Evolutionary conservation across 2,888 invertebrate genomes (phyloP).

Genomic region (Eumacrocentrus americanus): DNA sequence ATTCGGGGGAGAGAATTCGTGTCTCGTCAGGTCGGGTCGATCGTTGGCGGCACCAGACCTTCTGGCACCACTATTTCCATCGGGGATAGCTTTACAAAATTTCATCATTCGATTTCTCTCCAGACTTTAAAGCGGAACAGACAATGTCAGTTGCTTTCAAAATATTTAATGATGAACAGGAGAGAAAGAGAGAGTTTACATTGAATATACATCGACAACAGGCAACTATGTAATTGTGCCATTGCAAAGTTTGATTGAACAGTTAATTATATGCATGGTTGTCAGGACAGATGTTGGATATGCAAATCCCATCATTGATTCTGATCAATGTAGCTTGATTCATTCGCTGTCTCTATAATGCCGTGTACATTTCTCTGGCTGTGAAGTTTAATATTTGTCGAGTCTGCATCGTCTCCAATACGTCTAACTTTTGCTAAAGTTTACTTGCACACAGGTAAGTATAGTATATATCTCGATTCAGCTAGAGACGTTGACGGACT

Average conservation of each 20-base stretch:
- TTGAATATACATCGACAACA: not conserved
- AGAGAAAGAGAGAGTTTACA: not conserved
- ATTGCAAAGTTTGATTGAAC: conserved; percentile 15
- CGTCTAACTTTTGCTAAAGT: no score
- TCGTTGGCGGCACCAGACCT: conserved; percentile 27
- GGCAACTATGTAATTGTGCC: conserved; percentile 9
- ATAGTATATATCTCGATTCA: no score
- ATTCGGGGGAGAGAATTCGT: not conserved
- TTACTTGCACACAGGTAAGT: no score
- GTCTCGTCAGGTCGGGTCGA: conserved; percentile 19
- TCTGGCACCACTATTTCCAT: conserved; percentile 23
- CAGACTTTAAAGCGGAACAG: no score
- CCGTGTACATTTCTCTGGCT: not conserved
- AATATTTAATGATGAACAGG: conserved; percentile 17
- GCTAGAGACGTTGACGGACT: no score
- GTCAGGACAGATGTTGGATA: conserved; percentile 21
- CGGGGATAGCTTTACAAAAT: not conserved
- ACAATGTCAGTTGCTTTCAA: conserved; percentile 9
- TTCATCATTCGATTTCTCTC: no score
- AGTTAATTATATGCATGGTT: conserved; percentile 20
- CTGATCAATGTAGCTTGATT: not conserved
- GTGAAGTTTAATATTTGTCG: no score
- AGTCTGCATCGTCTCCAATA: no score
- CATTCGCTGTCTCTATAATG: not conserved
- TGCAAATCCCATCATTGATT: conserved; percentile 25